Conservation (phyloP, 2,888 invertebrate genomes). For the Germaria angustata region DNA sequence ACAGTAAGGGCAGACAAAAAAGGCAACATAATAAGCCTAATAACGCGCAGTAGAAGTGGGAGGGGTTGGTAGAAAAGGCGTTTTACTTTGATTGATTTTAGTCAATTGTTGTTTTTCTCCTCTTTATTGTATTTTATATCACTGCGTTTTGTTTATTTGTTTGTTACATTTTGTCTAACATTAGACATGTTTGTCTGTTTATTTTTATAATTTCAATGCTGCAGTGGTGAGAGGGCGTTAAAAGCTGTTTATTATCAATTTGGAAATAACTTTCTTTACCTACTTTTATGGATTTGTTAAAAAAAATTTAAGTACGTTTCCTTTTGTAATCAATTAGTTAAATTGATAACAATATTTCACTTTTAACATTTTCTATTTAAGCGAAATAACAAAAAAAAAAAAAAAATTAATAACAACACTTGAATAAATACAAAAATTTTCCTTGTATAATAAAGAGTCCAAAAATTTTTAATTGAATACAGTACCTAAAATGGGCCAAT, state of each 20-base stretch:
- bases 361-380: not conserved
- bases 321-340: not conserved
- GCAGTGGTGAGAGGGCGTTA: constrained; percentile 14
- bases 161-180: constrained; percentile 42
- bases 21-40: constrained; percentile 56
- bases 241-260: constrained; percentile 29
- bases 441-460: no score
- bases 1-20: constrained; percentile 21
- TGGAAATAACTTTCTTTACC: constrained; percentile 10
- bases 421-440: not conserved
- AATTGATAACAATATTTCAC: not conserved
- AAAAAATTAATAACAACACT: not conserved
- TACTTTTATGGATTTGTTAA: not conserved
- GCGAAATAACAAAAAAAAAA: not conserved
- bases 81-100: constrained; percentile 64
- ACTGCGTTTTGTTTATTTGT: constrained; percentile 21
- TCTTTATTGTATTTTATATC: constrained; percentile 28
- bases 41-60: constrained; percentile 23
- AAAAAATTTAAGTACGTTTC: not conserved
- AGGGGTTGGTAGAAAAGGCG: constrained; percentile 39
- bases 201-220: constrained; percentile 43
- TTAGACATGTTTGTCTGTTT: constrained; percentile 49
- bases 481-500: no score
- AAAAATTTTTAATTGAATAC: no score
- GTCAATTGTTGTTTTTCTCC: constrained; percentile 52